Evolutionary conservation across 2,113 vertebrate species (phyloP).

Genomic region (Cyanistes caeruleus): DNA sequence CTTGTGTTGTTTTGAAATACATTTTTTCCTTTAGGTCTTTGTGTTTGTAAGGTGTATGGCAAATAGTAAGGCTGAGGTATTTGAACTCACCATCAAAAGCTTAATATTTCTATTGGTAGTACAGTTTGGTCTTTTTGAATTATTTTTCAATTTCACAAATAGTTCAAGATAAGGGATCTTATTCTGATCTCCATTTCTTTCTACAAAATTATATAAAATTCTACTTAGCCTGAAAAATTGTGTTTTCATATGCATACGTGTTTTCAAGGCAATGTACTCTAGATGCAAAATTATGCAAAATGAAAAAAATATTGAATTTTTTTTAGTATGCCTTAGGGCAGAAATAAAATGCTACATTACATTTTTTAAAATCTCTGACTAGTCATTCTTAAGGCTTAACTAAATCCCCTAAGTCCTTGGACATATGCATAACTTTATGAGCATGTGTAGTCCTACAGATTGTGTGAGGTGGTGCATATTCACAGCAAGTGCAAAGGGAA

Average conservation of each 20-base stretch:
- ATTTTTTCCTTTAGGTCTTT: background rate
- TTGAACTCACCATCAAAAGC: background rate
- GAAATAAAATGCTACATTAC: background rate
- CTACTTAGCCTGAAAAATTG: background rate
- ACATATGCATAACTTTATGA: background rate
- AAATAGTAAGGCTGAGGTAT: background rate
- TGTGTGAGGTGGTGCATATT: background rate
- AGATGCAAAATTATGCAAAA: background rate
- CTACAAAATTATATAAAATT: background rate
- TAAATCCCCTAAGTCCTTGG: constrained; percentile 6
- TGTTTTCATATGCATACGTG: background rate
- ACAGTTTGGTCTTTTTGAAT: background rate
- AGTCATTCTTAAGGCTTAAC: constrained; percentile 9
- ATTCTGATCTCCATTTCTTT: background rate
- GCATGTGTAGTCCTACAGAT: background rate
- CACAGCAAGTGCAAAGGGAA: background rate
- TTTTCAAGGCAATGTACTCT: background rate
- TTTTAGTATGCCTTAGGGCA: background rate
- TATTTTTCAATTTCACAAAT: background rate
- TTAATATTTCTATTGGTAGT: background rate
- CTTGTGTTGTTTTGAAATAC: background rate
- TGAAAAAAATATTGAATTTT: background rate
- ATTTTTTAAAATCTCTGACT: background rate
- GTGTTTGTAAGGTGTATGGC: background rate
- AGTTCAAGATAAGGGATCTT: background rate